Base-by-base conservation (phyloP, 1,140 invertebrate genomes). In the Trachymyrmex cornetzi region DNA sequence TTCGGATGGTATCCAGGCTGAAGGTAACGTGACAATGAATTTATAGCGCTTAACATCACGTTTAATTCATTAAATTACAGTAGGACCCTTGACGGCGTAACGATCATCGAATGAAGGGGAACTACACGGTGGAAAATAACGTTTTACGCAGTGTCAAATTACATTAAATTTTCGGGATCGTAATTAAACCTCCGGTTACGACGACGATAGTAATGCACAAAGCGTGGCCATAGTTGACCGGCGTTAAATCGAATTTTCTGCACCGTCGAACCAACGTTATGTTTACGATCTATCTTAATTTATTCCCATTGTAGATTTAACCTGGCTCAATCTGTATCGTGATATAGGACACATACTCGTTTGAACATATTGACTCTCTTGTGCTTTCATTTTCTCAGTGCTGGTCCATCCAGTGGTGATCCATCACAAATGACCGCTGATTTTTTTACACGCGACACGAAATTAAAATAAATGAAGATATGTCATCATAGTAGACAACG, bases 241-340 rank as follows among this genome's bases (percentile, higher is more conserved):
- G 59, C 61, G 74, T 85, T 85, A 85, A 85, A 85, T 79, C 82
- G 27, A 84, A 64, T 85, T 85, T 85, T 79, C 71, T 30, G 22
- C 50, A 3, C 48, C 59, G 74, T 79, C 74, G 63, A 85, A 85
- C 79, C 34, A 85, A 85, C 34, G 59, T 85, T 85, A 57, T 66
- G 48, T 85, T 79, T 79, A 85, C 59, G 22, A 88, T 80, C 74
- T 57, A 69, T 88, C 75, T 88, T 72, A 88, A 88, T 88, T 86
- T 69, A 63, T 88, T 77, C 53, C 22, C 27, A 22, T 7, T 50
- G n/a, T 79, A 14, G 34, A 19, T 57, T 71, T 85, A 85, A 79
- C 77, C 38, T 64, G 38, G 38, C 67, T 14, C 16, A 53, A 86
- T 80, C 66, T 64, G 22, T 44, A 24, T 7, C 30, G 16, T 66